These are phyloP conservation scores for Myripristis jacobus DNA, from an alignment of 2,797 vertebrate genomes.

Conservation along the genomic window DNA sequence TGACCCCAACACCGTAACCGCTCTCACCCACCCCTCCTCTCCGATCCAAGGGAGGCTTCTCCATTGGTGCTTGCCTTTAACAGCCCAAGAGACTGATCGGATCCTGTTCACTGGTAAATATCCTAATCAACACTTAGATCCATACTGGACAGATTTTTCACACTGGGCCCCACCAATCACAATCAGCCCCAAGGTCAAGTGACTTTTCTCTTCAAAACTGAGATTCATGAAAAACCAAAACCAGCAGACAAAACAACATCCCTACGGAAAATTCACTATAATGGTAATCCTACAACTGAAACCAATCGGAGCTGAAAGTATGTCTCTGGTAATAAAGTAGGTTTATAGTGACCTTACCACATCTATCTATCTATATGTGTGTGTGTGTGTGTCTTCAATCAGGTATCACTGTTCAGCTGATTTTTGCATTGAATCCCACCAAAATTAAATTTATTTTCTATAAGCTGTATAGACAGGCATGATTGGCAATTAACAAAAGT, in stretches of 20 bases:
- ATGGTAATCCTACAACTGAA: slow-evolving; percentile 14
- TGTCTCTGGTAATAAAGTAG: neutral
- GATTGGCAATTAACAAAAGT: slow-evolving; percentile 8
- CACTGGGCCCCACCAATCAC: slow-evolving; percentile 17
- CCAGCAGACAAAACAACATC: slow-evolving; percentile 10
- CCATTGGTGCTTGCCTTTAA: too few species aligned
- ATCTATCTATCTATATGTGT: too few species aligned
- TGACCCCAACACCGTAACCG: slow-evolving; percentile 76
- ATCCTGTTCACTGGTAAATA: slow-evolving; percentile 22
- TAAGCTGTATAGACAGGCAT: neutral
- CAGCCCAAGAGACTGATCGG: neutral
- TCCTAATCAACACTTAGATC: slow-evolving; percentile 17
- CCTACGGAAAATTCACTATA: slow-evolving; percentile 10
- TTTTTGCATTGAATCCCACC: neutral
- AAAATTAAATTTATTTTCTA: too few species aligned
- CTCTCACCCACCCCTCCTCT: slow-evolving; percentile 65
- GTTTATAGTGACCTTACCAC: neutral
- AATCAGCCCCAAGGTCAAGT: slow-evolving; percentile 74
- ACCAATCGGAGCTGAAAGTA: slow-evolving; percentile 5
- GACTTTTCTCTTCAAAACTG: too few species aligned
- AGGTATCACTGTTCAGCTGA: too few species aligned
- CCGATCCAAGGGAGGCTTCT: too few species aligned
- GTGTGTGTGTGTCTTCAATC: too few species aligned
- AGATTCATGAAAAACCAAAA: slow-evolving; percentile 13
- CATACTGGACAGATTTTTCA: neutral